A percentile compares a stretch with the other conserved stretches of the same genome.
Conservation (phyloP, 2,888 invertebrate species). For the Euzophera pinguis region DNA sequence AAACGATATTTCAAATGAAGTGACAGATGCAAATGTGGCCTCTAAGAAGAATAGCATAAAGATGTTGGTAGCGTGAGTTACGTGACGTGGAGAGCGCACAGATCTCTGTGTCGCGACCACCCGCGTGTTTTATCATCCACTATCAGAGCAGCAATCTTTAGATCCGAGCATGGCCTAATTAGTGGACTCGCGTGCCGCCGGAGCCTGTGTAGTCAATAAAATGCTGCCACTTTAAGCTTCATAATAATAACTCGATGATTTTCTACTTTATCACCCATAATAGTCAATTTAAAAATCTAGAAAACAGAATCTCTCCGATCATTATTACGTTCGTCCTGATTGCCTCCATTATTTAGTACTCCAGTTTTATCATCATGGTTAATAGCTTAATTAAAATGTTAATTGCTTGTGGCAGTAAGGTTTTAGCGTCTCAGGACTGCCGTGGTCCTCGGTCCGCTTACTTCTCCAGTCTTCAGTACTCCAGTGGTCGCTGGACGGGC, state of each 20-base stretch:
- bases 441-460: slow-evolving; percentile 25
- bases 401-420: slow-evolving; percentile 22
- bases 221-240: slow-evolving; percentile 27
- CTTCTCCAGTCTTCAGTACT: neutral
- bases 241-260: neutral
- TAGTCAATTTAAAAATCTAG: neutral
- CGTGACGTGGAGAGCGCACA: slow-evolving; percentile 10
- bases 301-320: neutral
- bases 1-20: slow-evolving; percentile 5
- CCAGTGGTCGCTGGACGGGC: slow-evolving; percentile 4
- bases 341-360: neutral
- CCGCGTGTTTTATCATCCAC: slow-evolving; percentile 41
- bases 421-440: slow-evolving; percentile 31
- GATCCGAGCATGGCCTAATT: slow-evolving; percentile 57
- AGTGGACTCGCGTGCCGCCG: slow-evolving; percentile 51
- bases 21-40: slow-evolving; percentile 14
- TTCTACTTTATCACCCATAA: neutral
- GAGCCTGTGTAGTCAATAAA: slow-evolving; percentile 27
- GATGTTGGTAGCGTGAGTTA: slow-evolving; percentile 15
- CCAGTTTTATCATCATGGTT: neutral
- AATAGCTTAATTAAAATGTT: slow-evolving; percentile 13
- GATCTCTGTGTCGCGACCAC: slow-evolving; percentile 35
- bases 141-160: slow-evolving; percentile 45
- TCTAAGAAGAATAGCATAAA: slow-evolving; percentile 15
- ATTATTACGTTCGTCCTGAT: neutral